A percentile compares a stretch with the other conserved stretches of the same genome.
phyloP scores from a whole-genome alignment of 1,140 invertebrate genomes.

The Halesus radiatus region DNA sequence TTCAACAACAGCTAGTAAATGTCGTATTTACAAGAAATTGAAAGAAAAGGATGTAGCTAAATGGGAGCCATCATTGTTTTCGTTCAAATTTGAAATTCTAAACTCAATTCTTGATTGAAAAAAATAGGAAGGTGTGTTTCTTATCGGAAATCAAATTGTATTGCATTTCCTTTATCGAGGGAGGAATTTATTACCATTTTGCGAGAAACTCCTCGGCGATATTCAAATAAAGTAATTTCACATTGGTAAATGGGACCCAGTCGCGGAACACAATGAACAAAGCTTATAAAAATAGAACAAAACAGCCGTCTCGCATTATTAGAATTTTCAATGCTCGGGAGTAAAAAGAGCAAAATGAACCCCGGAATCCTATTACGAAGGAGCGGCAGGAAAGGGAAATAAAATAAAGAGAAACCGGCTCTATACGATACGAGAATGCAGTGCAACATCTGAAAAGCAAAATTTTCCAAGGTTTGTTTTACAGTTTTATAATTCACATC shows the following conservation, averaged over 20 bases:
- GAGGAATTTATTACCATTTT: too few relatives aligned
- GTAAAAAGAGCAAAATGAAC: conserved; percentile 34
- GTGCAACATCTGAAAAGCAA: conserved; percentile 16
- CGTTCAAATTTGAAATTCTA: too few relatives aligned
- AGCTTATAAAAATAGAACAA: conserved; percentile 21
- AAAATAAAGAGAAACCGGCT: conserved; percentile 12
- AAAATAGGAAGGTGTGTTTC: too few relatives aligned
- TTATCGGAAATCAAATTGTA: too few relatives aligned
- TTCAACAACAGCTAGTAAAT: too few relatives aligned
- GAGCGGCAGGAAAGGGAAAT: not conserved
- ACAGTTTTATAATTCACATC: conserved; percentile 32
- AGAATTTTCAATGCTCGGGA: conserved; percentile 24
- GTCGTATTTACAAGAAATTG: too few relatives aligned
- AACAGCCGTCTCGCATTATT: conserved; percentile 29
- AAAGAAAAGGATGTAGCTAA: too few relatives aligned
- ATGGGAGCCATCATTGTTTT: too few relatives aligned
- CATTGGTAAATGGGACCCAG: not conserved
- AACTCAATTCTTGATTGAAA: too few relatives aligned
- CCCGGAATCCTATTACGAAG: conserved; percentile 19
- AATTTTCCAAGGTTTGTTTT: conserved; percentile 12
- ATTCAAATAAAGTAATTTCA: conserved; percentile 10
- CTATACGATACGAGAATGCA: conserved; percentile 12
- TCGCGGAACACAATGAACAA: conserved; percentile 21
- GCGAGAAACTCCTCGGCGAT: not conserved
- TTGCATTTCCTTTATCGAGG: too few relatives aligned